These are phyloP conservation scores for Salarias fasciatus DNA, from an alignment of 2,797 vertebrate genomes.

Conservation along the genomic window DNA sequence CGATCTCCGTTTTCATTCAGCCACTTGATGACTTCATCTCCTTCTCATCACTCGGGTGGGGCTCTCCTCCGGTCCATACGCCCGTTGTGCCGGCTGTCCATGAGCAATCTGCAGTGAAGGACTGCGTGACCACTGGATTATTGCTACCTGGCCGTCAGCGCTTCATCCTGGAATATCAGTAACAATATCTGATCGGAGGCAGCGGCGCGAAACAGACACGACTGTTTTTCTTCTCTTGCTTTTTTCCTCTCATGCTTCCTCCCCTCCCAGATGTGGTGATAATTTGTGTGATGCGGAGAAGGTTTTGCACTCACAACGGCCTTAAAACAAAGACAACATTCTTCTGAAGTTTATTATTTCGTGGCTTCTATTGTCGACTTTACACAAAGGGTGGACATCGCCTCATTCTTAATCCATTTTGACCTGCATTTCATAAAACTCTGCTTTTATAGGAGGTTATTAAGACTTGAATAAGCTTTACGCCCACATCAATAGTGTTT, in stretches of 20 bases:
- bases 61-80: constrained; percentile 28
- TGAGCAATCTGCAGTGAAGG: constrained; percentile 7
- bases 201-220: constrained; percentile 2
- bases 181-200: constrained; percentile 23
- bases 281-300: constrained; percentile 9
- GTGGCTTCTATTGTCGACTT: neutral
- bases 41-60: constrained; percentile 50
- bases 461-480: neutral
- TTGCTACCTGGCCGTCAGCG: constrained; percentile 20
- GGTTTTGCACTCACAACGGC: neutral
- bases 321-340: neutral
- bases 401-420: neutral
- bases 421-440: neutral
- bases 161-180: constrained; percentile 22
- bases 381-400: neutral
- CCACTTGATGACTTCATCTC: constrained; percentile 65
- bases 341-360: neutral
- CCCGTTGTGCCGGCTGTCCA: constrained; percentile 13
- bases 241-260: constrained; percentile 1
- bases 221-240: neutral
- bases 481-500: neutral
- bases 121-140: constrained; percentile 19
- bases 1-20: constrained; percentile 32
- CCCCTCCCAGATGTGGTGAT: constrained; percentile 2
- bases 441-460: neutral